Evolutionary conservation across 2,797 vertebrate species (phyloP), one percentile per base, ranked within the genome.

Genomic region (Manis crassicaudata): DNA sequence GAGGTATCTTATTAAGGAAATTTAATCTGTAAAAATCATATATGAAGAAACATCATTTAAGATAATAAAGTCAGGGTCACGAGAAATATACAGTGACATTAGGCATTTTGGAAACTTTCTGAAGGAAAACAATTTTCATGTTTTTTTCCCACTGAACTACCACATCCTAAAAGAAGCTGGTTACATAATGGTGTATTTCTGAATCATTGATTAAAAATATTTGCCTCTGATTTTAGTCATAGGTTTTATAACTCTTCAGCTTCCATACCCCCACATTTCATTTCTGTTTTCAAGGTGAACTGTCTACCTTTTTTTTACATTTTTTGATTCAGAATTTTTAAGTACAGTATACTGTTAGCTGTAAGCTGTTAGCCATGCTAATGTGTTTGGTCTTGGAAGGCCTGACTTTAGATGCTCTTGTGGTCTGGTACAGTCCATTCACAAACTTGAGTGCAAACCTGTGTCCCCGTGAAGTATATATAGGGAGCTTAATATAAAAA

Each of bases 401-500:
- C 27, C 70, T 62, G n/a, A 58, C 20, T 3, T 65, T 4, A 7
- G 52, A 14, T 16, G 65, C 58, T 68, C 14, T 40, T 75, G 65
- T 81, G 80, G 37, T 60, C 40, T 3, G 21, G 6, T 40, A 2
- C 17, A 1, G 46, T 5, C 76, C 35, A 8, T 29, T 3, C 12
- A 0, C 29, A 40, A 21, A 17, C 23, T 0, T 43, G 62, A 4
- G 25, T 14, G 65, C 18, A 29, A 40, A 18, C 13, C 43, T 84
- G 79, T 0, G 3, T 83, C 92, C 54, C 58, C 92, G 32, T 84
- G 43, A 93, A 29, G 13, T 89, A 90, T 18, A 50, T 68, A 9
- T 9, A 0, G 93, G 85, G 37, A n/a, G 17, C 92, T 94, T 91
- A 43, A 14, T 94, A 86, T 90, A 91, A 88, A 97, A 90, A 76